phyloP scores from a whole-genome alignment of 2,888 invertebrate species.

The Acleris literana region DNA sequence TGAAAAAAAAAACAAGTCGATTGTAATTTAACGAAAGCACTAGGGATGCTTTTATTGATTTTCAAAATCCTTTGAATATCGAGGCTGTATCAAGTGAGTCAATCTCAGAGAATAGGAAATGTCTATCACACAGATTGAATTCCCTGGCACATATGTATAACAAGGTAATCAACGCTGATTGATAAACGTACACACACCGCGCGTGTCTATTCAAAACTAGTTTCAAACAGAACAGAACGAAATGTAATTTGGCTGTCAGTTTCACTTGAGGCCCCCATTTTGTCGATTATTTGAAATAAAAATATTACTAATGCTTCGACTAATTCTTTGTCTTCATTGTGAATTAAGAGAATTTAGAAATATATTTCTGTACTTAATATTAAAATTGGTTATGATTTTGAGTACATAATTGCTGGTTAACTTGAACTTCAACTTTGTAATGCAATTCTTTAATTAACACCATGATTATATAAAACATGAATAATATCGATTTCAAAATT shows the following conservation, averaged over 20 bases:
- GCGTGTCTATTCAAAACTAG: neutral
- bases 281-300: neutral
- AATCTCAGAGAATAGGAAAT: no score
- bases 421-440: no score
- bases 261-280: neutral
- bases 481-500: no score
- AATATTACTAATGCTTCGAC: conserved; percentile 3
- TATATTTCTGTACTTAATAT: neutral
- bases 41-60: no score
- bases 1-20: no score
- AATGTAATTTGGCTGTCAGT: neutral
- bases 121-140: neutral
- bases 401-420: no score
- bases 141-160: neutral
- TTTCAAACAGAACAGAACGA: neutral
- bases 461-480: no score
- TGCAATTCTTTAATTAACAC: no score
- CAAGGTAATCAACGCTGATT: neutral
- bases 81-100: no score
- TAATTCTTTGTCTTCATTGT: neutral
- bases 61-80: no score
- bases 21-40: no score
- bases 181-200: neutral
- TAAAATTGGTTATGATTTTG: neutral
- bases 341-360: neutral